These are phyloP conservation scores for Steinernema khuongi DNA, from an alignment of 1,140 invertebrate species.

Conservation along the genomic window DNA sequence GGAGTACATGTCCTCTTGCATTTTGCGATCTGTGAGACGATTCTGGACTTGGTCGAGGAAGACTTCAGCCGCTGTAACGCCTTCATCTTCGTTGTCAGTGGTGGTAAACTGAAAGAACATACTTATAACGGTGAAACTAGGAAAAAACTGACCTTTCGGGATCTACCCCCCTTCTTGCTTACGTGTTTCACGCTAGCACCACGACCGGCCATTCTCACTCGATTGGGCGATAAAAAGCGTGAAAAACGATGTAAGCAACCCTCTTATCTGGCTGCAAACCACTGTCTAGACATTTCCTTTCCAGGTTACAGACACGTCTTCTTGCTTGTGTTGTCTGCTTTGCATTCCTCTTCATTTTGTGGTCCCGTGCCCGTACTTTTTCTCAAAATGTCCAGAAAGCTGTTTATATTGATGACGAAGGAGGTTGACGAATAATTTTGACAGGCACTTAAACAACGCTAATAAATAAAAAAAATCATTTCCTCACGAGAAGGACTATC, in stretches of 20 bases:
- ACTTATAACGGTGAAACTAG: neutral
- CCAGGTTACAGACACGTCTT: too few species aligned
- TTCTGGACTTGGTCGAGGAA: constrained; percentile 1
- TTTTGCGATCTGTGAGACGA: neutral
- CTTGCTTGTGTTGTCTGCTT: too few species aligned
- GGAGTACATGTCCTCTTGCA: constrained; percentile 3
- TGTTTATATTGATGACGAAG: too few species aligned
- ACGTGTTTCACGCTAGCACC: neutral
- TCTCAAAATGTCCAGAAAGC: too few species aligned
- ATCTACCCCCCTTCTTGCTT: neutral
- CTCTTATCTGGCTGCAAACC: neutral
- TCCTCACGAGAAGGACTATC: too few species aligned
- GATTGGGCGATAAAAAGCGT: neutral
- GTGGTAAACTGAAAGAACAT: neutral
- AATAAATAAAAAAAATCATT: too few species aligned
- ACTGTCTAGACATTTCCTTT: too few species aligned
- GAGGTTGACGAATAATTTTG: too few species aligned
- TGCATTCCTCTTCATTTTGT: too few species aligned
- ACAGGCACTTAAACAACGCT: too few species aligned
- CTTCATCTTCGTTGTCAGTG: neutral
- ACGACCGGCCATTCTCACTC: constrained; percentile 2
- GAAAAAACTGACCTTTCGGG: neutral
- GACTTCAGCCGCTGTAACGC: neutral
- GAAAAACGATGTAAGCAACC: neutral
- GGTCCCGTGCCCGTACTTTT: too few species aligned